Evolutionary conservation across 2,888 invertebrate genomes (phyloP).

Genomic region (Pristionchus maxplancki): DNA sequence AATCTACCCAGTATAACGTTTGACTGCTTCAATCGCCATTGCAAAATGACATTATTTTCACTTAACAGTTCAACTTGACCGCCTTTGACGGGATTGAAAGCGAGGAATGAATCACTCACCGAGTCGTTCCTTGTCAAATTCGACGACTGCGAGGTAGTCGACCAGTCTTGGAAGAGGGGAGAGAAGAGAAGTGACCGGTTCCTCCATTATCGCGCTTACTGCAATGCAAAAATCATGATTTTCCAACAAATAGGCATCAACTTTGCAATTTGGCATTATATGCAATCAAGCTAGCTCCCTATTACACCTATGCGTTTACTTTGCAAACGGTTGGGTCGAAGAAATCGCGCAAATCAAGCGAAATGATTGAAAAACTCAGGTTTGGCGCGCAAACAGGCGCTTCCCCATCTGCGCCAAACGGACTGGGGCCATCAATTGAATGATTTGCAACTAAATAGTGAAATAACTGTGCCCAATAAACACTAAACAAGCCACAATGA

Average conservation of each 20-base stretch:
- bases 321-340: too few relatives aligned
- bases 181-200: not conserved
- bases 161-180: constrained; percentile 26
- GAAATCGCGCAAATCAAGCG: too few relatives aligned
- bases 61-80: not conserved
- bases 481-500: not conserved
- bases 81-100: not conserved
- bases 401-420: too few relatives aligned
- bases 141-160: constrained; percentile 50
- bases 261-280: too few relatives aligned
- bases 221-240: not conserved
- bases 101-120: not conserved
- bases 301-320: too few relatives aligned
- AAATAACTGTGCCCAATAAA: too few relatives aligned
- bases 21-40: not conserved
- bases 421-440: not conserved
- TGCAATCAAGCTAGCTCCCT: not conserved
- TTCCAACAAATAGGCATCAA: too few relatives aligned
- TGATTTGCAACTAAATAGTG: not conserved
- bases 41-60: not conserved
- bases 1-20: not conserved
- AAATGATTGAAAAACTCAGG: too few relatives aligned
- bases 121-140: constrained; percentile 44
- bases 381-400: not conserved
- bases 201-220: constrained; percentile 12